Evolutionary conservation across 2,797 vertebrate species (phyloP), one percentile per base, ranked within the genome.

Genomic region (Ctenopoma multispine): DNA sequence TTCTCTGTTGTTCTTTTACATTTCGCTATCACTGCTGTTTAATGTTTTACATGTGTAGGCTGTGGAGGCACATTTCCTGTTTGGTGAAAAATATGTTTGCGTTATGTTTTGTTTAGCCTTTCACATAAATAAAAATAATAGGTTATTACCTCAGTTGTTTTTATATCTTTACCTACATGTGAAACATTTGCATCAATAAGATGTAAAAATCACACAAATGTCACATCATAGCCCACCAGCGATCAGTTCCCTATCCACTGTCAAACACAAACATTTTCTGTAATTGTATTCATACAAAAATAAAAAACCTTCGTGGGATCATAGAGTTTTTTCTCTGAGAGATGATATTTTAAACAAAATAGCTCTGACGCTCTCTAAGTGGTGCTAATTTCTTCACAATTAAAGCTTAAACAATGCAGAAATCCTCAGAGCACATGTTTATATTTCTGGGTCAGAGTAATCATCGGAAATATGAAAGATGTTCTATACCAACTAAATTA

Each of bases 321-420:
- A 4, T 24, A 4, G 8, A 48, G 31, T 3, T 49, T 46, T 29
- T 29, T 58, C 53, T 48, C 17, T 20, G 9, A 57, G 20, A 9
- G 15, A n/a, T 38, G 2, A 43, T 55, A 15, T 67, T 79, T 81
- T 56, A 56, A 62, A 78, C 31, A 75, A 77, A 80, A 88, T 34
- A 70, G 58, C 69, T 79, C 75, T 5, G 9, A 15, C 17, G 15
- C n/a, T 11, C 31, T 48, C 46, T 23, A 10, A 6, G 14, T 64
- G 66, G 49, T 38, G 10, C 29, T 62, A 18, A 64, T 69, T 72
- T 46, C 59, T 79, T 18, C 61, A 59, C 56, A 74, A 62, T 82
- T 80, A 76, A 75, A 75, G 55, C 20, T 73, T 43, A 63, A 80
- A 79, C 49, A 59, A 60, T 27, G 23, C 29, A 63, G 64, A 58